Evolutionary conservation across 2,888 invertebrate species (phyloP).

Genomic region (Epirrita christyi): DNA sequence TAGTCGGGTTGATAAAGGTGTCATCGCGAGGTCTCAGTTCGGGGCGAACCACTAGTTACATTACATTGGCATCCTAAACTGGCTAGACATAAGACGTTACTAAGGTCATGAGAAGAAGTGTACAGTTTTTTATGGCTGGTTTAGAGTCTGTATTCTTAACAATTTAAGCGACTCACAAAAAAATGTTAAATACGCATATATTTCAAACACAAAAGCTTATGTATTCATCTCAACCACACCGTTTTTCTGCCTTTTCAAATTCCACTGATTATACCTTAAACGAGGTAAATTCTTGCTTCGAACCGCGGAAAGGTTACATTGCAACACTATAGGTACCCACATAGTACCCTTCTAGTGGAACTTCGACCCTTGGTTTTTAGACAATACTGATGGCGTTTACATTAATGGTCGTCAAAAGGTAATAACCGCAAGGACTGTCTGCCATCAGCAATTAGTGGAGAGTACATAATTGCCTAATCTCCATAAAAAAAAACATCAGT

Average conservation of each 20-base stretch:
- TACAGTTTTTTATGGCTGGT: too few relatives aligned
- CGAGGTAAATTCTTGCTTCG: conserved; percentile 29
- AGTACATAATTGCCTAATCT: conserved; percentile 1
- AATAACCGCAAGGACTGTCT: conserved; percentile 3
- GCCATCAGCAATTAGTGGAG: conserved; percentile 11
- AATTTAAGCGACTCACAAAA: too few relatives aligned
- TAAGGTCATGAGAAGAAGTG: too few relatives aligned
- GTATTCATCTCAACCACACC: not conserved
- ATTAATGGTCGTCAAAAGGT: conserved; percentile 1
- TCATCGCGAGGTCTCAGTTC: too few relatives aligned
- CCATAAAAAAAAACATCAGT: not conserved
- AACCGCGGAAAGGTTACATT: conserved; percentile 30
- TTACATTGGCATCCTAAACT: too few relatives aligned
- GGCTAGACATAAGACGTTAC: too few relatives aligned
- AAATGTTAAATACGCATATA: too few relatives aligned
- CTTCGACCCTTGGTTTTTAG: conserved; percentile 20
- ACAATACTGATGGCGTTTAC: conserved; percentile 2
- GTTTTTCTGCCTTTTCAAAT: conserved; percentile 23
- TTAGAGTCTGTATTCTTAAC: too few relatives aligned
- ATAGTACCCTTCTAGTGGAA: conserved; percentile 4
- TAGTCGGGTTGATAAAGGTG: not conserved
- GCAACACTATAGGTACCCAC: conserved; percentile 16
- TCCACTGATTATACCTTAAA: conserved; percentile 32
- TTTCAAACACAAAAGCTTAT: not conserved
- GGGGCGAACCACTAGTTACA: too few relatives aligned